A percentile compares a stretch with the other conserved stretches of the same genome.
phyloP scores from a whole-genome alignment of 2,113 vertebrate species.

The Antechinus flavipes region DNA sequence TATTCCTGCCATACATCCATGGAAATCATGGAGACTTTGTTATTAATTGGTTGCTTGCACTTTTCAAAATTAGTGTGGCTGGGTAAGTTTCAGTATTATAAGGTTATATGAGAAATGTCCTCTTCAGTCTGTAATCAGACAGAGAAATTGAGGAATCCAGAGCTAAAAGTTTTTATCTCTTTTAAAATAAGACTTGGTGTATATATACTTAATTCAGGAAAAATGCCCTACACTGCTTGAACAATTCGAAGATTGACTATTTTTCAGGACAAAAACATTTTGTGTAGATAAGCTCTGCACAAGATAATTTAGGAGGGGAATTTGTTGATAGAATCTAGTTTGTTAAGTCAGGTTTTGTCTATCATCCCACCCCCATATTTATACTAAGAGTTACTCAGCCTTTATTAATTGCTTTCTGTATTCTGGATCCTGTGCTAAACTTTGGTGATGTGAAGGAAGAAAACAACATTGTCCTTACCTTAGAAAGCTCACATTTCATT shows the following conservation, averaged over 20 bases:
- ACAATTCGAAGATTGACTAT: background rate
- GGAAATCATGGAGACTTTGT: background rate
- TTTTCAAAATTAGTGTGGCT: background rate
- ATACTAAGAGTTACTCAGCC: background rate
- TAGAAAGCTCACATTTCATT: background rate
- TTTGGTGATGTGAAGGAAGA: background rate
- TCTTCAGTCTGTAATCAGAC: constrained; percentile 12
- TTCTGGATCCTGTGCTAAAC: background rate
- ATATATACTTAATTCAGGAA: constrained; percentile 26
- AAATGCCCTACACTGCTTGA: background rate
- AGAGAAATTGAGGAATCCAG: constrained; percentile 33
- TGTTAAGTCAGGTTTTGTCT: constrained; percentile 33
- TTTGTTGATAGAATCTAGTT: constrained; percentile 20
- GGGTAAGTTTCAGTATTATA: constrained; percentile 18
- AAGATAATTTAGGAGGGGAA: constrained; percentile 27
- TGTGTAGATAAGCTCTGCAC: constrained; percentile 22
- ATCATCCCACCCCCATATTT: background rate
- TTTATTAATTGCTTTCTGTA: background rate
- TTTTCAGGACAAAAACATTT: background rate
- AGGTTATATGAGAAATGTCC: background rate
- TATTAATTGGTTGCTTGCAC: background rate
- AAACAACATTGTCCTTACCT: background rate
- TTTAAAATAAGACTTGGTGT: background rate
- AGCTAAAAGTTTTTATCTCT: background rate
- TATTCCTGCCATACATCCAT: background rate